Evolutionary conservation across 1,140 invertebrate genomes (phyloP), one percentile per base, ranked within the genome.

Genomic region (Aporrectodea caliginosa): DNA sequence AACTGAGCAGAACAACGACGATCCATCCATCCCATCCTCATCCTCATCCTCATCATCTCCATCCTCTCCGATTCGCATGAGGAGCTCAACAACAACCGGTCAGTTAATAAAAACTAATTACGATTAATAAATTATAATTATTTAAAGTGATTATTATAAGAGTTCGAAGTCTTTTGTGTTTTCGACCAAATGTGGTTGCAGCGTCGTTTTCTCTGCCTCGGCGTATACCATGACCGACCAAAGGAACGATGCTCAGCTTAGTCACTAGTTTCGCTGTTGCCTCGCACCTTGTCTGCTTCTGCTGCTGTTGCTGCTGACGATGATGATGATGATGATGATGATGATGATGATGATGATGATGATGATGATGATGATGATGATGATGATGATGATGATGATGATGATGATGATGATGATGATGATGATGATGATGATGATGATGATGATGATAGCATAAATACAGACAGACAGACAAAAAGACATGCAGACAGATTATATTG

Each of bases 291-390:
- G 43, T 12, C 6, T 6, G 22, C 6, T 22, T 58, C 43, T 58
- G 43, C 6, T 22, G 6, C 22, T 22, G 43, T 58, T 58, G 43
- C 22, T 6, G 22, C 43, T 6, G 6, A 22, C 43, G 2, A 58
- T 16, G 73, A 74, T 16, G 32, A 74, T 33, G 27, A 73, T 30
- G 29, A 73, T 73, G 72, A 73, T 73, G 72, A 2, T 0, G 73
- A 0, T 74, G 73, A 74, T 32, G 27, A 31, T 32, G 73, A 74
- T 74, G 73, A 31, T 16, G 73, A 74, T 12, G 73, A 1, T 33
- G 73, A 0, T 33, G 73, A 74, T 22, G 29, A 33, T 31, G 32
- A 74, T 16, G 29, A 30, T 31, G 43, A 58, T 22, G 43, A 58
- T 58, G 6, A 22, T 22, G 6, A 58, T 12, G 43, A 58, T 58